Base-by-base conservation (phyloP, 1,140 invertebrate genomes). In the Drosophila punjabiensis region DNA sequence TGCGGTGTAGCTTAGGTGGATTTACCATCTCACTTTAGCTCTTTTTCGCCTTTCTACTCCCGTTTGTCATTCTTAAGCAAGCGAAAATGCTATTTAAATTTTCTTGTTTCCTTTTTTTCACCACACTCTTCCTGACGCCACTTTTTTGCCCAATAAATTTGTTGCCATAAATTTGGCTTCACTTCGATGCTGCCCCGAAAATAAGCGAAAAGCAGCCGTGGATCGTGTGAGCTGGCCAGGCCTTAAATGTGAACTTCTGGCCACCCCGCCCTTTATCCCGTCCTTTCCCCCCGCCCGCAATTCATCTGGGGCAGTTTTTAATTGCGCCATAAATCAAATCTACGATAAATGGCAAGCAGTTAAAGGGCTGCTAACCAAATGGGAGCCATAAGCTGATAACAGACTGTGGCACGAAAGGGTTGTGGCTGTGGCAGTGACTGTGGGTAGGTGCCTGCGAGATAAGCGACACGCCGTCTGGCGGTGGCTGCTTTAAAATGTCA, bases 291-390 rank as follows among this genome's bases (percentile, higher is more conserved):
- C n/a, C 39, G 28, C 48, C 37, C 59, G 52, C 56, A 68, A 58
- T 69, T 67, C 59, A 32, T 67, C 74, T 74, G 73, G 83, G 65
- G 69, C 66, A 86, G 74, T 90, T 89, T 89, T 89, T 89, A 89
- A 89, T 89, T 89, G 86, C 86, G 58, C 76, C 86, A 89, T 89
- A 89, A 89, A 89, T 89, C 86, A 89, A 89, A 89, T 86, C 86
- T 90, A 89, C 71, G 82, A 89, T 89, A 89, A 89, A 89, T 89
- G 86, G 86, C 32, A 73, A 76, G 82, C 86, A 89, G 86, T 89
- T 89, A 89, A 89, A 89, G 86, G 86, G 86, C 86, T 89, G 86
- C 85, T 89, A 89, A 90, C 85, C 86, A 85, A 89, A 89, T 89
- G 86, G 86, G 81, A 89, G 86, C 82, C 86, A 86, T 90, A 90